Base-by-base conservation (phyloP, 2,797 vertebrate species). In the Clamator glandarius region DNA sequence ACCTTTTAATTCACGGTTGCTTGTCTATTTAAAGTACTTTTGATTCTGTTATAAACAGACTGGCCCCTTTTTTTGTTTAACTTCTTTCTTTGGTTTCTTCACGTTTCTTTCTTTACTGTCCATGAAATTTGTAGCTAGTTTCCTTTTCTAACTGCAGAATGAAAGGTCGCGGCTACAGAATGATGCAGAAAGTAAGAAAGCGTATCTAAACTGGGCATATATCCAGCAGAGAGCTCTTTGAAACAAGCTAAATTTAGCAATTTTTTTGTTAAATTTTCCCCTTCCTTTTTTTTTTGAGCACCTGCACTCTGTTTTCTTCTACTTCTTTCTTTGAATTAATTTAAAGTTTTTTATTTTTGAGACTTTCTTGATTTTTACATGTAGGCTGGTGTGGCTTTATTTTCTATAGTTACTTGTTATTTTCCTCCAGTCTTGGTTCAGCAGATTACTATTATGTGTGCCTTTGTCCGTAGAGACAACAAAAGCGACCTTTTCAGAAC, bases 1-100 rank as follows among this genome's bases (percentile, higher is more conserved):
- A 98, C 98, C 97, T 97, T 98, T 97, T 97, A 97, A 97, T 97
- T 97, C 96, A 92, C 83, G 93, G 93, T 96, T 97, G 97, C 97
- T 97, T 95, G 95, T 97, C 97, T 96, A 93, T 97, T 96, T 97
- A 95, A 97, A 97, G 97, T 86, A 97, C 97, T 97, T 97, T 97
- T 98, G 97, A 97, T 96, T 97, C 96, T 90, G 92, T 95, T 96
- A 96, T 97, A 97, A 97, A 96, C 97, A 98, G 97, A 93, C 92
- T 89, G 96, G 93, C 97, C 97, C 95, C 94, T 96, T 97, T 95
- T 39, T 97, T 97, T 96, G 95, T 97, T 97, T 96, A 95, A 95
- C 96, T 88, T 96, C 93, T 95, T 92, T 96, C 87, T 90, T 92
- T 81, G 73, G 85, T 93, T 97, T 94, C 92, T 96, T 92, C 94